Evolutionary conservation across 2,888 invertebrate genomes (phyloP), one percentile per base, ranked within the genome.

Genomic region (Luperina testacea): DNA sequence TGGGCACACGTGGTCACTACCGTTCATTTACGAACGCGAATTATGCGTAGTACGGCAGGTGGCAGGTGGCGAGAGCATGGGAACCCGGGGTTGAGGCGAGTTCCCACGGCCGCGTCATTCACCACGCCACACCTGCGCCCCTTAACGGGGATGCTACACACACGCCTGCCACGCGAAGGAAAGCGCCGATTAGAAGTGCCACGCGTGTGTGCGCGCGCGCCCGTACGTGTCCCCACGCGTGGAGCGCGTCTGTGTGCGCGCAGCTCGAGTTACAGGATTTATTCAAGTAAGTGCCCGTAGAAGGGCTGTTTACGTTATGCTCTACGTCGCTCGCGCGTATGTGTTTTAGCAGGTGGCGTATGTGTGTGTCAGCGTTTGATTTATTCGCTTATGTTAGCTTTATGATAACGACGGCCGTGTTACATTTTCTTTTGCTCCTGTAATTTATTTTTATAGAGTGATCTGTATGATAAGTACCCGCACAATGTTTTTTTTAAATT

Each of bases 31-130:
- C 96, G 95, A 95, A 95, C 95, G 96, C 96, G 96, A 96, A 96
- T 96, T 96, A 97, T 96, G 96, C 96, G 96, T 96, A 96, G 96
- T 96, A 96, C 93, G 94, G 96, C 96, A 96, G 96, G 96, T 96
- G 96, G 95, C 95, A 95, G 95, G 95, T 95, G 95, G 92, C 86
- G 90, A 88, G 92, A 88, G 90, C 95, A 91, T 96, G 97, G 96
- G 96, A 97, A 96, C 96, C 90, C 94, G 93, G 96, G 96, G 95
- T 95, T 94, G 95, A 90, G 93, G 90, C 92, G 93, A 86, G 96
- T 97, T 96, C 97, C 96, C 96, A 97, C 97, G 96, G 92, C 93
- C 90, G 92, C 94, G 93, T 95, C 96, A 96, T 96, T 96, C 96
- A 96, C 93, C 93, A 92, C 91, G 92, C 92, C 91, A 93, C 97